Evolutionary conservation across 2,113 vertebrate genomes (phyloP).

Genomic region (Verasper variegatus): DNA sequence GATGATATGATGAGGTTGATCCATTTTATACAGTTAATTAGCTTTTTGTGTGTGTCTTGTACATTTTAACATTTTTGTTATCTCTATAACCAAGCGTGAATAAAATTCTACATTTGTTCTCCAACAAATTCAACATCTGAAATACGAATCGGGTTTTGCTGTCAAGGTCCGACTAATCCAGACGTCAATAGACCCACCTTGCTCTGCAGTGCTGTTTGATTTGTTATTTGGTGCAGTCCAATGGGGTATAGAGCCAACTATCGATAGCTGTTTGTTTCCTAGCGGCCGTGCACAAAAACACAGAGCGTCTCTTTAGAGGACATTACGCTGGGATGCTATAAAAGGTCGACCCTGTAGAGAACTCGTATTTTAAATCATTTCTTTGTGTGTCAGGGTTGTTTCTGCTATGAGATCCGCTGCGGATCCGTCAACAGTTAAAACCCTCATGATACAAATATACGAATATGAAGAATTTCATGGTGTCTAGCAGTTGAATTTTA

Average conservation of each 20-base stretch:
- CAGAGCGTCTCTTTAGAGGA: neutral
- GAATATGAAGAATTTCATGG: neutral
- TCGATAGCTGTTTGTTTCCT: conserved; percentile 51
- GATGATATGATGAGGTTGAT: neutral
- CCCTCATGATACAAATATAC: neutral
- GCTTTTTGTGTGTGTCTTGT: neutral
- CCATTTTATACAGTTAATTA: neutral
- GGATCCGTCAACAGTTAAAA: neutral
- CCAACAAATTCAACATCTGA: conserved; percentile 22
- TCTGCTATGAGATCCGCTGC: neutral
- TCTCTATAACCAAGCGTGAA: too few relatives aligned
- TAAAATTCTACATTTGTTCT: neutral
- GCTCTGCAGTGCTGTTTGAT: conserved; percentile 70
- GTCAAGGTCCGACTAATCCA: conserved; percentile 59
- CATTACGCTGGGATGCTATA: neutral
- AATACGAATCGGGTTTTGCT: conserved; percentile 56
- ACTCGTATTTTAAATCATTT: neutral
- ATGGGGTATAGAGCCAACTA: conserved; percentile 39
- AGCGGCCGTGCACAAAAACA: conserved; percentile 15
- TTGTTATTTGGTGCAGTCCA: conserved; percentile 72
- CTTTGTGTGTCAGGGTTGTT: neutral
- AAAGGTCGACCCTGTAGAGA: neutral
- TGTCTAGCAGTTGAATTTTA: neutral
- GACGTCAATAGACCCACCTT: conserved; percentile 62
- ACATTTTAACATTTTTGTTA: neutral